Conservation (phyloP, 2,888 invertebrate species). For the Eurytoma californica region DNA sequence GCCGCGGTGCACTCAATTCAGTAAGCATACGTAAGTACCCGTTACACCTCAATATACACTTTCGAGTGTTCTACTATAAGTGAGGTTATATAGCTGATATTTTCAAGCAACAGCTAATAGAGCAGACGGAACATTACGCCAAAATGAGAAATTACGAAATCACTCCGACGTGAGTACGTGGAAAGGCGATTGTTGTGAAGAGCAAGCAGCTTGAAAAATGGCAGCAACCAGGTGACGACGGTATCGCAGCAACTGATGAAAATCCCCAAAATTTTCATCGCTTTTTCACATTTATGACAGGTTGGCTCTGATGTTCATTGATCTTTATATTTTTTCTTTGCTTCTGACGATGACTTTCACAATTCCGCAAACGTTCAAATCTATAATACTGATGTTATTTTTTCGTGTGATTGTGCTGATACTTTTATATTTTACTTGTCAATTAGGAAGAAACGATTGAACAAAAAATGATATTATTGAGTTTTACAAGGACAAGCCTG, state of each 20-base stretch:
- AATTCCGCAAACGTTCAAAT: neutral
- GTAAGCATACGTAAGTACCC: too few species aligned
- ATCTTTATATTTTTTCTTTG: too few species aligned
- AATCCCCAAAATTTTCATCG: neutral
- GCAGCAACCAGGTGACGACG: conserved; percentile 27
- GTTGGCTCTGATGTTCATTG: too few species aligned
- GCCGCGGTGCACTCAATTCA: too few species aligned
- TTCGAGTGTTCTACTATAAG: neutral
- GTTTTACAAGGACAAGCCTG: conserved; percentile 23
- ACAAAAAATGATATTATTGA: conserved; percentile 38
- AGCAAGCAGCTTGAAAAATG: conserved; percentile 2
- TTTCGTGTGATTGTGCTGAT: neutral
- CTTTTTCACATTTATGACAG: neutral
- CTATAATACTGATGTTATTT: neutral
- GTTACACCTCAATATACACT: neutral
- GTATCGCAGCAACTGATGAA: neutral
- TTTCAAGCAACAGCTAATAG: neutral
- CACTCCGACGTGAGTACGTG: conserved; percentile 28
- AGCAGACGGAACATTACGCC: neutral
- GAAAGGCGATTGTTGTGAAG: too few species aligned
- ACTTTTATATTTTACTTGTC: neutral
- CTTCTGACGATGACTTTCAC: too few species aligned
- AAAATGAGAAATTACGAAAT: conserved; percentile 54
- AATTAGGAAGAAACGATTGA: neutral
- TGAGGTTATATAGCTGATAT: conserved; percentile 15